Evolutionary conservation across 2,797 vertebrate genomes (phyloP).

Genomic region (Hoplostethus mediterraneus): DNA sequence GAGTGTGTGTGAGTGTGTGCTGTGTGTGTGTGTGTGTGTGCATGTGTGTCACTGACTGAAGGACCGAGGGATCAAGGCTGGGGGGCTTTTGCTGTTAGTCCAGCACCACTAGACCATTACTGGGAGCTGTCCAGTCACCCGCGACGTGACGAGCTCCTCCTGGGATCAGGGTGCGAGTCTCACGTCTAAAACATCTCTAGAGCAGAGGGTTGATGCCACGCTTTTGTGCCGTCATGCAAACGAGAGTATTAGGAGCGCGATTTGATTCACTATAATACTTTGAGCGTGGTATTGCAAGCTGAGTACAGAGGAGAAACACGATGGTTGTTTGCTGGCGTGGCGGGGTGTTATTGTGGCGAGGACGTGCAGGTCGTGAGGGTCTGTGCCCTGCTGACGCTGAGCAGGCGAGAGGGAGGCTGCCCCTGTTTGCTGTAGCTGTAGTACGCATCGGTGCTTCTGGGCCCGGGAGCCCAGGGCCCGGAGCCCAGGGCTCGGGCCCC

Average conservation of each 20-base stretch:
- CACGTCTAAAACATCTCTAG: not conserved
- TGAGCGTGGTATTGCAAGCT: slow-evolving; percentile 26
- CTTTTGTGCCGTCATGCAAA: slow-evolving; percentile 26
- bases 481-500: slow-evolving; percentile 67
- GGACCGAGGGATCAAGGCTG: slow-evolving; percentile 64
- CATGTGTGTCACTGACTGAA: slow-evolving; percentile 35
- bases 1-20: slow-evolving; percentile 9
- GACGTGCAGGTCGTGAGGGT: slow-evolving; percentile 14
- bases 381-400: slow-evolving; percentile 48
- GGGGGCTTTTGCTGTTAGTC: slow-evolving; percentile 53
- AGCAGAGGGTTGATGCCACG: not conserved
- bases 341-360: not conserved
- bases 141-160: slow-evolving; percentile 13
- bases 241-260: slow-evolving; percentile 29
- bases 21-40: slow-evolving; percentile 7
- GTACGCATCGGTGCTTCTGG: slow-evolving; percentile 74
- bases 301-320: slow-evolving; percentile 30
- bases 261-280: slow-evolving; percentile 45
- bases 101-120: slow-evolving; percentile 46
- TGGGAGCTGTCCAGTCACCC: slow-evolving; percentile 55
- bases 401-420: slow-evolving; percentile 57
- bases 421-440: slow-evolving; percentile 74
- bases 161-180: too few relatives aligned
- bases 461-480: slow-evolving; percentile 66
- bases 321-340: slow-evolving; percentile 27